phyloP scores from a whole-genome alignment of 2,888 invertebrate genomes.

The Eucriotettix oculatus region DNA sequence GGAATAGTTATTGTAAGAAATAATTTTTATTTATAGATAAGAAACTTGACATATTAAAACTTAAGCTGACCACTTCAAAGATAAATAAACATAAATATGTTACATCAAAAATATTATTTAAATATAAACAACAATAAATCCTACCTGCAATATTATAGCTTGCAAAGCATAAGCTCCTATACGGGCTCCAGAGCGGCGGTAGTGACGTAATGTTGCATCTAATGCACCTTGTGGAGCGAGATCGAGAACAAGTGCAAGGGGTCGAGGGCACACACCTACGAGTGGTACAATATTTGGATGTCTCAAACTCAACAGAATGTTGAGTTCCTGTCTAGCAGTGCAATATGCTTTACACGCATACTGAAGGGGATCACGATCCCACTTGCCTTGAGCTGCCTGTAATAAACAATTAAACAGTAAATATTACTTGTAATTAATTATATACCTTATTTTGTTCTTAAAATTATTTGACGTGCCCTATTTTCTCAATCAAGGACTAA shows the following conservation, averaged over 20 bases:
- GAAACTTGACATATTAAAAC: no score
- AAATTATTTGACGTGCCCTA: no score
- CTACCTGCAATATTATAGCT: slow-evolving; percentile 65
- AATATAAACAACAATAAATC: slow-evolving; percentile 2
- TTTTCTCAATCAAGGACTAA: no score
- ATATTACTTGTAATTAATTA: background rate
- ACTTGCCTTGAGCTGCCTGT: slow-evolving; percentile 65
- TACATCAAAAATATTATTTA: background rate
- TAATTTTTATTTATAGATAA: no score
- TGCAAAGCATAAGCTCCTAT: slow-evolving; percentile 68
- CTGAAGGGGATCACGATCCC: slow-evolving; percentile 84
- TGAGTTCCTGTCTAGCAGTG: slow-evolving; percentile 86
- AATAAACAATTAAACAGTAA: background rate
- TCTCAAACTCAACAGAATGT: slow-evolving; percentile 65
- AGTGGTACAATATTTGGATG: slow-evolving; percentile 89
- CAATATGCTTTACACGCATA: slow-evolving; percentile 93
- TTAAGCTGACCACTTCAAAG: no score
- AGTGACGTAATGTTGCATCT: slow-evolving; percentile 67
- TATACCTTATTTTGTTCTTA: no score
- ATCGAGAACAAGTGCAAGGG: slow-evolving; percentile 74
- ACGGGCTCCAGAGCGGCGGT: slow-evolving; percentile 67
- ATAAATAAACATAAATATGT: background rate
- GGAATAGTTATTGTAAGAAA: no score
- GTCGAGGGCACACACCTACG: slow-evolving; percentile 76
- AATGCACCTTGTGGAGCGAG: slow-evolving; percentile 87